Evolutionary conservation across 2,797 vertebrate species (phyloP).

Genomic region (Neopelma chrysocephalum): DNA sequence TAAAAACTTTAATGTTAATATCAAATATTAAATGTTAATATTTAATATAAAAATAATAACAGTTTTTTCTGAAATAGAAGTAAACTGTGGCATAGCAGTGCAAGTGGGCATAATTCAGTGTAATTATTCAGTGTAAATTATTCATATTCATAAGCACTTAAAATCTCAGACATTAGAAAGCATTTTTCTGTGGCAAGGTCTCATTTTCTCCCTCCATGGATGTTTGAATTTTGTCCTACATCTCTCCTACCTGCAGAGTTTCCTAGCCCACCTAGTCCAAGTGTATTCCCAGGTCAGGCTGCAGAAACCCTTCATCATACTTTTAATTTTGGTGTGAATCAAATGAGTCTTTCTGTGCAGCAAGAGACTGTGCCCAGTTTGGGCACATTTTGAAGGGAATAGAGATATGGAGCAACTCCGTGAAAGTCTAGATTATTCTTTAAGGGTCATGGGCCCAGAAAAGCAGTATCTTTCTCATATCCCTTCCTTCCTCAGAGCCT

Average conservation of each 20-base stretch:
- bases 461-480: neutral
- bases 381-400: neutral
- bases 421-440: neutral
- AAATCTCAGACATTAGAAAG: neutral
- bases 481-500: neutral
- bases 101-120: neutral
- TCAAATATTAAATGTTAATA: too few relatives aligned
- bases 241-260: neutral
- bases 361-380: rapidly evolving
- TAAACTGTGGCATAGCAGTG: neutral
- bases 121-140: neutral
- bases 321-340: neutral
- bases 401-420: neutral
- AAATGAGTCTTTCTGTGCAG: neutral
- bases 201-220: neutral
- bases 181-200: neutral
- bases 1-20: neutral
- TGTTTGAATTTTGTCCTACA: neutral
- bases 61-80: neutral
- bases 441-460: neutral
- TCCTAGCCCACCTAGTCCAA: neutral
- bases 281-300: neutral
- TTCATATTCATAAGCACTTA: neutral
- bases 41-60: neutral
- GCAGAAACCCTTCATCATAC: neutral